These are phyloP conservation scores for Crypturellus undulatus DNA, from an alignment of 2,113 vertebrate genomes.

Conservation along the genomic window DNA sequence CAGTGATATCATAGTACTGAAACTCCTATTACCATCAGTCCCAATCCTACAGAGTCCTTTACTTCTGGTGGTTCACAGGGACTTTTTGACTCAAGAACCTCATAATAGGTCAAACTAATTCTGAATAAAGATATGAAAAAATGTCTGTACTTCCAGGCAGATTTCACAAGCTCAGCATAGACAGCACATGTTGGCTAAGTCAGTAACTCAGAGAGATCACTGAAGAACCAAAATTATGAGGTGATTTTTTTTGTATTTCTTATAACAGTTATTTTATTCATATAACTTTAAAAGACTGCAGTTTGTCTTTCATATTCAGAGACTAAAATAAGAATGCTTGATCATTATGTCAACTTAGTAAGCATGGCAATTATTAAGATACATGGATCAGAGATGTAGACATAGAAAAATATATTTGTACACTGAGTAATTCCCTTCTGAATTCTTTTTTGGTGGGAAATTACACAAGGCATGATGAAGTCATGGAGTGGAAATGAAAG, in stretches of 20 bases:
- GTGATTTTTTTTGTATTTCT: background rate
- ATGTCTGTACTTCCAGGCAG: background rate
- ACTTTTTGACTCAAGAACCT: background rate
- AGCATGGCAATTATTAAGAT: constrained; percentile 42
- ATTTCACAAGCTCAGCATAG: background rate
- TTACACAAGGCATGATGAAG: constrained; percentile 5
- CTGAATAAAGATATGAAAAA: background rate
- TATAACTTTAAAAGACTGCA: background rate
- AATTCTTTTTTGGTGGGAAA: constrained; percentile 39
- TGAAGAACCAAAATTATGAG: background rate
- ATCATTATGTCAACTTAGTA: constrained; percentile 48
- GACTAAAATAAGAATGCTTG: constrained; percentile 1
- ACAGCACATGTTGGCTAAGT: background rate
- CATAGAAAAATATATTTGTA: constrained; percentile 37
- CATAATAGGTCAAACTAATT: background rate
- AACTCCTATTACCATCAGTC: background rate
- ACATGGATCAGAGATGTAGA: background rate
- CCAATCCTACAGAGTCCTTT: background rate
- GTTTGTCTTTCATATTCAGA: constrained; percentile 17
- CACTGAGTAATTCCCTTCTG: constrained; percentile 31
- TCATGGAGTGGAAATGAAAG: constrained; percentile 49
- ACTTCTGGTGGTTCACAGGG: background rate
- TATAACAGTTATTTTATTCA: constrained; percentile 9
- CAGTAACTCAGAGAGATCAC: background rate
- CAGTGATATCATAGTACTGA: background rate